Evolutionary conservation across 2,888 invertebrate genomes (phyloP).

Genomic region (Notocelia uddmanniana): DNA sequence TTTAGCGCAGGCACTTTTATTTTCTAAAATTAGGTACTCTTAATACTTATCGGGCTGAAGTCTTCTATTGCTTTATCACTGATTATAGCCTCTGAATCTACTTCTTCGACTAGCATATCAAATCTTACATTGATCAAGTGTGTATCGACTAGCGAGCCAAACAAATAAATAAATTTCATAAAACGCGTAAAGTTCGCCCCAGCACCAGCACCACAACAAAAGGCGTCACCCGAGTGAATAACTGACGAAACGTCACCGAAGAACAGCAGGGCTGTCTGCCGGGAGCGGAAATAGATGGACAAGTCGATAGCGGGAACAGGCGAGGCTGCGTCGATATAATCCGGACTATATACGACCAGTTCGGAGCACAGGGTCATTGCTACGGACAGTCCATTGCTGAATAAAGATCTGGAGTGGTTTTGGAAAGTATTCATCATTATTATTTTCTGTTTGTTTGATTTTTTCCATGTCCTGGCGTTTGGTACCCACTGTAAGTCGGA

Average conservation of each 20-base stretch:
- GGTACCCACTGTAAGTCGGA: too few species aligned
- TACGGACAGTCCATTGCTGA: not conserved
- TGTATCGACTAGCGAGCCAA: not conserved
- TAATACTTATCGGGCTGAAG: too few species aligned
- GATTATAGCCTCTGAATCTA: not conserved
- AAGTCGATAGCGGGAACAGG: constrained; percentile 60
- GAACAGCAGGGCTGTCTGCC: constrained; percentile 61
- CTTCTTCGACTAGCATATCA: not conserved
- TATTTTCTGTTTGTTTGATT: too few species aligned
- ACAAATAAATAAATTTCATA: constrained; percentile 7
- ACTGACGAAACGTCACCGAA: constrained; percentile 64
- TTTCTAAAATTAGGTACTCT: not conserved
- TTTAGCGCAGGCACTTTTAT: not conserved
- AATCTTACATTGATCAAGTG: not conserved
- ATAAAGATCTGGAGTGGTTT: not conserved
- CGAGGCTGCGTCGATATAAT: constrained; percentile 33
- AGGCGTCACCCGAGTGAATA: constrained; percentile 57
- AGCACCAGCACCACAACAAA: constrained; percentile 57
- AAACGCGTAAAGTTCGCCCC: constrained; percentile 7
- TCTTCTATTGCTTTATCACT: not conserved
- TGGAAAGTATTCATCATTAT: not conserved
- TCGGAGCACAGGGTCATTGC: not conserved
- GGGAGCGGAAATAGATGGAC: constrained; percentile 68
- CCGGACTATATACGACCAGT: not conserved
- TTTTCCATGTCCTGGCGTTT: too few species aligned